Base-by-base conservation (phyloP, 2,113 vertebrate species). In the Sylvietta virens region DNA sequence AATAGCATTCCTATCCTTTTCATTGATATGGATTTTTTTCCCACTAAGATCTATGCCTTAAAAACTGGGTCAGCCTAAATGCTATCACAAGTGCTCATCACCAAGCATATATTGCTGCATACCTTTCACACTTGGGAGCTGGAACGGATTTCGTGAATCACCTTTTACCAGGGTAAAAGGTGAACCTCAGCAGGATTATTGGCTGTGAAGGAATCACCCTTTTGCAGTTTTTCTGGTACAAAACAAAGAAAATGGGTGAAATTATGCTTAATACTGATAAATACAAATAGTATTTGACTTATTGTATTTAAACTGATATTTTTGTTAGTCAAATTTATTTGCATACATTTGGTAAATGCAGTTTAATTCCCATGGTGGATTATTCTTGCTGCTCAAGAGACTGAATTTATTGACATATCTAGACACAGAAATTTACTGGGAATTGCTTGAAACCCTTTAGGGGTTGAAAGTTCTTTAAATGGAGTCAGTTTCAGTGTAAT, bases 21-120 rank as follows among this genome's bases (percentile, higher is more conserved):
- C 65, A 86, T 58, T 77, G 48, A 72, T 72, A 73, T 3, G 56
- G 87, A 56, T 61, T 83, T 80, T 81, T 95, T 89, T 54, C 2
- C 60, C 22, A 37, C 76, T 73, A 62, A 94, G 79, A 57, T 86
- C 48, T n/a, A 76, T 81, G 44, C 47, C 77, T 81, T 81, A 82
- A 79, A 94, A 90, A 92, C 83, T 86, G 54, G 95, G 95, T 95
- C 95, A 81, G 19, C 84, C 88, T 95, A 93, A 93, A 78, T 51
- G 71, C 81, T 88, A 83, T 95, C 94, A 92, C 33, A 24, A 64
- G 58, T 96, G 48, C 73, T 91, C 74, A 67, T 89, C 51, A 88
- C 93, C 83, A 81, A 71, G 73, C 9, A 5, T 54, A 48, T 70
- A 57, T 81, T 61, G 71, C 72, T 94, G 81, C 93, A 71, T 53